phyloP scores from a whole-genome alignment of 1,140 invertebrate genomes.

The Colletes latitarsis region DNA sequence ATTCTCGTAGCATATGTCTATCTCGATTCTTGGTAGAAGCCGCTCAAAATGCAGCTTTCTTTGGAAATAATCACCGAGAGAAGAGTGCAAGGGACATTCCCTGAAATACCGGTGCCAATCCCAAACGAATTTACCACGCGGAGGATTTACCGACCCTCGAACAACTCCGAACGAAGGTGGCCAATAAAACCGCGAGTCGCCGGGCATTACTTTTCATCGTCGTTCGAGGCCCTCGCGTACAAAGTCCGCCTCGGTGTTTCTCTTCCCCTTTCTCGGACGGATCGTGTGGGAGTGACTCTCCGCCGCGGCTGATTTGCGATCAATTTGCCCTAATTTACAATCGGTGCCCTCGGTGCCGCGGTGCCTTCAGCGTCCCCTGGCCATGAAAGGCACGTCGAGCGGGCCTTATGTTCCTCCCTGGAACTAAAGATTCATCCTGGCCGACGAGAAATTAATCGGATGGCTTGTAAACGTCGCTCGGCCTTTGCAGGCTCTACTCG shows the following conservation, averaged over 20 bases:
- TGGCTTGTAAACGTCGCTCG: slow-evolving; percentile 33
- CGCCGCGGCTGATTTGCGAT: slow-evolving; percentile 76
- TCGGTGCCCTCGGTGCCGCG: slow-evolving; percentile 52
- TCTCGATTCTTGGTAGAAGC: no score
- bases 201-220: slow-evolving; percentile 34
- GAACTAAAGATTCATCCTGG: slow-evolving; percentile 53
- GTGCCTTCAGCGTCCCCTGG: slow-evolving; percentile 58
- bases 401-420: slow-evolving; percentile 22
- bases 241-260: slow-evolving; percentile 18
- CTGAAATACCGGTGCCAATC: not conserved
- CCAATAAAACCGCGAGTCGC: slow-evolving; percentile 26
- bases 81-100: not conserved
- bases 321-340: slow-evolving; percentile 80
- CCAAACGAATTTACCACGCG: not conserved
- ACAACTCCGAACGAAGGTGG: slow-evolving; percentile 17
- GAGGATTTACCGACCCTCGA: slow-evolving; percentile 28
- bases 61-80: not conserved
- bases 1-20: no score
- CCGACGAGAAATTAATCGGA: slow-evolving; percentile 48
- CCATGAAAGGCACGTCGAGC: slow-evolving; percentile 33
- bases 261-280: slow-evolving; percentile 16
- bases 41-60: not conserved
- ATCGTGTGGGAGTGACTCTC: slow-evolving; percentile 69
- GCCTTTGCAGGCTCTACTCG: slow-evolving; percentile 14
- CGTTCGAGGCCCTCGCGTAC: slow-evolving; percentile 31